These are phyloP conservation scores for Xenus cinereus DNA, from an alignment of 2,113 vertebrate genomes.

Conservation along the genomic window DNA sequence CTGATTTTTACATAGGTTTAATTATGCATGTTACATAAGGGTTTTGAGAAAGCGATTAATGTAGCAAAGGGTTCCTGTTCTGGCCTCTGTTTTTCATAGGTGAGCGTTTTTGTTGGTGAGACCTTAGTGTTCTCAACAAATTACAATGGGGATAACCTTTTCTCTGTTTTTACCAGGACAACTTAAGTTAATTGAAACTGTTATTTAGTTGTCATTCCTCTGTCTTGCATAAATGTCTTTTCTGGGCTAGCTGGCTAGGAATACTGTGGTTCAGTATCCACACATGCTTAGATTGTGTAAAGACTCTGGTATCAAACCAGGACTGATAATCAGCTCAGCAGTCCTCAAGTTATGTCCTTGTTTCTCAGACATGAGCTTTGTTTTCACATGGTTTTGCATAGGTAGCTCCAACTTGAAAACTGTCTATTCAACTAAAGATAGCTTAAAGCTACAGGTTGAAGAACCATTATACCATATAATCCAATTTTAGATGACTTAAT, in stretches of 20 bases:
- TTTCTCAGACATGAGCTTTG: not conserved
- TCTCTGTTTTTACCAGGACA: not conserved
- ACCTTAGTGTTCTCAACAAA: not conserved
- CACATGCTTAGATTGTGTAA: not conserved
- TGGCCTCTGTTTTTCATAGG: not conserved
- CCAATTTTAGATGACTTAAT: not conserved
- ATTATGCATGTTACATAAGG: not conserved
- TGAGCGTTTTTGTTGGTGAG: not conserved
- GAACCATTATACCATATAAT: not conserved
- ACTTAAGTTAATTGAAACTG: not conserved
- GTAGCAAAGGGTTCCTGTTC: not conserved
- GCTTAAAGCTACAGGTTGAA: not conserved
- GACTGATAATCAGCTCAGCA: not conserved
- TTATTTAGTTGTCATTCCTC: not conserved
- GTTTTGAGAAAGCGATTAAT: not conserved
- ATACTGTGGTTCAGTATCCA: not conserved
- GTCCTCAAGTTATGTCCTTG: not conserved
- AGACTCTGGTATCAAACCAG: not conserved
- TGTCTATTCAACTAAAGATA: not conserved
- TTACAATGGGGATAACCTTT: not conserved
- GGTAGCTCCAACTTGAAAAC: not conserved
- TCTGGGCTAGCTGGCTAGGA: not conserved
- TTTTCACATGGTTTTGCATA: not conserved
- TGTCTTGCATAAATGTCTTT: not conserved
- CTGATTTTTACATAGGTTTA: not conserved